Evolutionary conservation across 1,140 invertebrate species (phyloP).

Genomic region (Bombus cullumanus): DNA sequence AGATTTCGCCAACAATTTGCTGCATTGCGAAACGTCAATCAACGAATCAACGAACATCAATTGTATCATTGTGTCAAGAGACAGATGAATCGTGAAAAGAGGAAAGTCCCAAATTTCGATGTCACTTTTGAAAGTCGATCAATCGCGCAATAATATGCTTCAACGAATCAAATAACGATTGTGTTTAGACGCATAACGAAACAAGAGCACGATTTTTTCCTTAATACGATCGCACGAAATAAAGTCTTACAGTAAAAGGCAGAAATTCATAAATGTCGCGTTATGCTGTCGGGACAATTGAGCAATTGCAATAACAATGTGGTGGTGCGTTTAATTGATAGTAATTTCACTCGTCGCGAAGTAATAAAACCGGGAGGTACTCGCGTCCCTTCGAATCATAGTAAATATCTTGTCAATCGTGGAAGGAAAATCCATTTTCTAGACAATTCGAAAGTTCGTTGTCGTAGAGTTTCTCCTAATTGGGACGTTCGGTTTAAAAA

Average conservation of each 20-base stretch:
- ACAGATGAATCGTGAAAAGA: not conserved
- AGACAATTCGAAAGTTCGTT: conserved; percentile 44
- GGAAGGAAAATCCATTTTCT: conserved; percentile 52
- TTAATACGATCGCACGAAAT: not conserved
- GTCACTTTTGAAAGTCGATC: not conserved
- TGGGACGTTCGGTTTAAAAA: conserved; percentile 25
- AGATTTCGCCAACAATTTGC: not conserved
- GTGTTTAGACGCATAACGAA: not conserved
- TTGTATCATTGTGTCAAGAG: not conserved
- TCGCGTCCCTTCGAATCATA: not conserved
- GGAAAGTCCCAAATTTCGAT: not conserved
- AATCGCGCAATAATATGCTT: not conserved
- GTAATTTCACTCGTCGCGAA: conserved; percentile 22
- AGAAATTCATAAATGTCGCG: conserved; percentile 2
- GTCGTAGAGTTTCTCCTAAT: conserved; percentile 36
- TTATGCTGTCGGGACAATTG: not conserved
- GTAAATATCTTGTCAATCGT: conserved; percentile 23
- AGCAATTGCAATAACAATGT: conserved; percentile 19
- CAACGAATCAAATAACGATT: not conserved
- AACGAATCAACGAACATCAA: not conserved
- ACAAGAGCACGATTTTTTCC: not conserved
- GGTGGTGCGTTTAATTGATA: conserved; percentile 31
- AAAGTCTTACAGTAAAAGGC: not conserved
- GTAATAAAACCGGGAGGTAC: not conserved
- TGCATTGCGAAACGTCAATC: not conserved